These are phyloP conservation scores for Notoglanidium macrostoma DNA, from an alignment of 2,797 vertebrate species.

Conservation along the genomic window DNA sequence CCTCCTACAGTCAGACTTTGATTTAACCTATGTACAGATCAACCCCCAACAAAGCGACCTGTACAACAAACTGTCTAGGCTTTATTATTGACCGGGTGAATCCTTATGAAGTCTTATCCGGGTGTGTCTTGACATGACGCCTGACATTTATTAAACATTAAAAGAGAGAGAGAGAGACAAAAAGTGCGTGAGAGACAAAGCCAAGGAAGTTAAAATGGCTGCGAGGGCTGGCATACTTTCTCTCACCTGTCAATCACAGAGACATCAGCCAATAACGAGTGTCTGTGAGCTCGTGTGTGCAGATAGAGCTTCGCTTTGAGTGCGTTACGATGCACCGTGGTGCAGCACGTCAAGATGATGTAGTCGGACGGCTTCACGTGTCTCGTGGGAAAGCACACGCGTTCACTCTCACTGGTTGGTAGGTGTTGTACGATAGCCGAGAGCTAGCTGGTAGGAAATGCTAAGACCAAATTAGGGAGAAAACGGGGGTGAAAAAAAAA, in stretches of 20 bases:
- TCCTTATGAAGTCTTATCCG: not conserved
- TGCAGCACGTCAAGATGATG: not conserved
- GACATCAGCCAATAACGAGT: not conserved
- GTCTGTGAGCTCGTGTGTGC: not conserved
- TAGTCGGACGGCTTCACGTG: not conserved
- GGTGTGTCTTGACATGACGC: not conserved
- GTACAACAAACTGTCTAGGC: not conserved
- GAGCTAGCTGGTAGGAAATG: not conserved
- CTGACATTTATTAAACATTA: not conserved
- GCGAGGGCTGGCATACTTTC: no score
- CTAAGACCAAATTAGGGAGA: conserved; percentile 15
- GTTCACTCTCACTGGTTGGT: not conserved
- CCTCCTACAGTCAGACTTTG: not conserved
- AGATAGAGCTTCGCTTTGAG: not conserved
- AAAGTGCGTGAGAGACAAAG: no score
- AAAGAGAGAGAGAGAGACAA: not conserved
- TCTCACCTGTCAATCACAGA: not conserved
- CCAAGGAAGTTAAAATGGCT: not conserved
- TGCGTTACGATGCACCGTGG: not conserved
- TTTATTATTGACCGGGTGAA: not conserved
- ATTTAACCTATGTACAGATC: not conserved
- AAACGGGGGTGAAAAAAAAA: not conserved
- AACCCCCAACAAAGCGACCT: not conserved
- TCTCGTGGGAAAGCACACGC: not conserved
- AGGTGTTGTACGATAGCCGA: not conserved